Base-by-base conservation (phyloP, 2,888 invertebrate species). In the Plebejus anna region DNA sequence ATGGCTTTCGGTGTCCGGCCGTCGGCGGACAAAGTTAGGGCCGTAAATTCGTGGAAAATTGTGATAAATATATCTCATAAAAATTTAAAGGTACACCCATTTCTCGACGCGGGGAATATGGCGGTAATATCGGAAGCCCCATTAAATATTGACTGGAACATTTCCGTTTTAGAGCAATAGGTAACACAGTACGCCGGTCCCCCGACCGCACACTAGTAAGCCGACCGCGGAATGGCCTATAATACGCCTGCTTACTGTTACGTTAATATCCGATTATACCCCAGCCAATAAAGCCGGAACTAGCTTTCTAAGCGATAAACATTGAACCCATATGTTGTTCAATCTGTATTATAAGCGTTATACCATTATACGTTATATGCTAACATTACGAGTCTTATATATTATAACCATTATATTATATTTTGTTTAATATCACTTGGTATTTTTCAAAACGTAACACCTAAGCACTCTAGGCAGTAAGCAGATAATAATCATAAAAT, bases 221-320 rank as follows among this genome's bases (percentile, higher is more conserved):
- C 75, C 81, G 76, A 82, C 82, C 82, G 77, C 82, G 78, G 78
- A 78, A 77, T 78, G 76, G 77, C 73, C 77, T 78, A 78, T 66
- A 66, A 66, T 80, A 79, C 78, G 59, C 75, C 76, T 78, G 78
- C 78, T 79, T 78, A 78, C 76, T 76, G 57, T 75, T 78, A 76
- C 36, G 78, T 77, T 76, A 55, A 75, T 75, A 47, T 70, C 59
- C 51, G 61, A 76, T 75, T 75, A 47, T 73, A 75, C 59, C 16
- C 55, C 22, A 36, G 57, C 16, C 38, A 71, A 72, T 72, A 57
- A 71, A 72, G 59, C 47, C 72, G 72, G 72, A 72, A 72, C 72
- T 73, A 55, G 55, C 51, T 73, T 73, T 55, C 73, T 73, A 73
- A 73, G 32, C 51, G 32, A 51, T 73, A 55, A 36, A 36, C 51